Conservation (phyloP, 2,797 vertebrate species). For the Rhinatrema bivittatum region DNA sequence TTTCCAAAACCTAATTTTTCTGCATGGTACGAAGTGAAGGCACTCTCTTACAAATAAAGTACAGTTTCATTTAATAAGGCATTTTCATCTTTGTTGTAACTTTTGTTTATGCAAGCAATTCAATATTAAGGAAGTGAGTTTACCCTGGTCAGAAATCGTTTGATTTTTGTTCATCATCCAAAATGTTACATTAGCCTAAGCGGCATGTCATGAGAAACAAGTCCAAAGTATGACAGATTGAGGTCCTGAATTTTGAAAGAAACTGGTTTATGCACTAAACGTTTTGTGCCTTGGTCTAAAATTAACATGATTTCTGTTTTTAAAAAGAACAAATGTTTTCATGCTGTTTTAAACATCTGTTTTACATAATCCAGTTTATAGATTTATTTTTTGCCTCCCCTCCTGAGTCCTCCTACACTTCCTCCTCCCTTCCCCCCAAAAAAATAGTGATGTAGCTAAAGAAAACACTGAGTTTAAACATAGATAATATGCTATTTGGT, state of each 20-base stretch:
- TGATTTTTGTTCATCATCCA: conserved; percentile 36
- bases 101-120: conserved; percentile 36
- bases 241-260: conserved; percentile 46
- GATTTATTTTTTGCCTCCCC: no score
- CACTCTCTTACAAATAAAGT: conserved; percentile 24
- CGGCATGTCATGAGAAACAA: conserved; percentile 39
- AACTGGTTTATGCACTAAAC: conserved; percentile 65
- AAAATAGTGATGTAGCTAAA: no score
- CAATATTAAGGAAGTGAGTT: conserved; percentile 27
- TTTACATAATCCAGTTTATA: conserved; percentile 24
- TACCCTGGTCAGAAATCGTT: conserved; percentile 44
- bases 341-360: conserved; percentile 34
- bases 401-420: no score
- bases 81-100: conserved; percentile 47
- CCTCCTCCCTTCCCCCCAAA: no score
- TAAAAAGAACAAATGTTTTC: conserved; percentile 46
- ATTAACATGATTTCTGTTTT: conserved; percentile 53
- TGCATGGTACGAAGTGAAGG: conserved; percentile 38
- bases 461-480: no score
- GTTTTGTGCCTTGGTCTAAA: conserved; percentile 71
- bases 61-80: conserved; percentile 42
- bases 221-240: conserved; percentile 48
- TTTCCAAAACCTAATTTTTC: conserved; percentile 15
- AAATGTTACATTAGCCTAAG: conserved; percentile 33
- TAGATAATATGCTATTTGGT: no score